Conservation (phyloP, 2,888 invertebrate species). For the Drosophila ustulata region DNA sequence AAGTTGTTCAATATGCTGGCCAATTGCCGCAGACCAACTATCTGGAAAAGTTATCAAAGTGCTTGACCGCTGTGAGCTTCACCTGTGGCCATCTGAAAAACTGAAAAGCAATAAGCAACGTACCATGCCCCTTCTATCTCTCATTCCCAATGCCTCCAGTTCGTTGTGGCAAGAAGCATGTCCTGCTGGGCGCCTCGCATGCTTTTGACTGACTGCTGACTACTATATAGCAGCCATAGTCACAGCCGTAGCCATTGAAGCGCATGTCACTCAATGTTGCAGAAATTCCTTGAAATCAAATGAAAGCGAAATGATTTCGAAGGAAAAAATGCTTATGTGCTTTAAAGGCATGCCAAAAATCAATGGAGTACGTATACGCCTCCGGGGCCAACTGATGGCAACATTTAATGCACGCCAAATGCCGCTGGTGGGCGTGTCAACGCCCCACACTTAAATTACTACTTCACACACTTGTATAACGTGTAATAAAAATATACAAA, state of each 20-base stretch:
- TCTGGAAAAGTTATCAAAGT: slow-evolving; percentile 41
- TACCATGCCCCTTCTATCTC: neutral
- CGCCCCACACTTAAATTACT: slow-evolving; percentile 76
- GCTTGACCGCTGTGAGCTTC: slow-evolving; percentile 44
- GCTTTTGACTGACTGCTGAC: slow-evolving; percentile 23
- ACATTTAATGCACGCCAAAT: slow-evolving; percentile 71
- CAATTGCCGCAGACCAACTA: slow-evolving; percentile 35
- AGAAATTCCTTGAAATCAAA: slow-evolving; percentile 50
- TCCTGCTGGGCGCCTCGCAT: slow-evolving; percentile 38
- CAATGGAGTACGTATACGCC: slow-evolving; percentile 54
- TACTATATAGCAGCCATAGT: slow-evolving; percentile 24
- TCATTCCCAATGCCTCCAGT: neutral
- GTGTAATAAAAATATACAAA: slow-evolving; percentile 64
- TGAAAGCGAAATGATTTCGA: slow-evolving; percentile 45
- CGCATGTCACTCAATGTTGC: slow-evolving; percentile 51
- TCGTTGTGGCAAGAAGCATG: neutral
- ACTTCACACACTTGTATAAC: slow-evolving; percentile 80
- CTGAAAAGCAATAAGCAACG: slow-evolving; percentile 40
- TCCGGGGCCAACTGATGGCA: slow-evolving; percentile 42
- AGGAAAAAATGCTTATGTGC: slow-evolving; percentile 51
- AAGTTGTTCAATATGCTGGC: slow-evolving; percentile 17
- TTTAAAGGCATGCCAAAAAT: slow-evolving; percentile 72
- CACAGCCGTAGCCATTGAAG: slow-evolving; percentile 43
- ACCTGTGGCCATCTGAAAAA: slow-evolving; percentile 39
- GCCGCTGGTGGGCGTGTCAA: slow-evolving; percentile 68